A percentile compares a stretch with the other conserved stretches of the same genome.
Conservation (phyloP, 2,888 invertebrate genomes). For the Cantharis rufa region DNA sequence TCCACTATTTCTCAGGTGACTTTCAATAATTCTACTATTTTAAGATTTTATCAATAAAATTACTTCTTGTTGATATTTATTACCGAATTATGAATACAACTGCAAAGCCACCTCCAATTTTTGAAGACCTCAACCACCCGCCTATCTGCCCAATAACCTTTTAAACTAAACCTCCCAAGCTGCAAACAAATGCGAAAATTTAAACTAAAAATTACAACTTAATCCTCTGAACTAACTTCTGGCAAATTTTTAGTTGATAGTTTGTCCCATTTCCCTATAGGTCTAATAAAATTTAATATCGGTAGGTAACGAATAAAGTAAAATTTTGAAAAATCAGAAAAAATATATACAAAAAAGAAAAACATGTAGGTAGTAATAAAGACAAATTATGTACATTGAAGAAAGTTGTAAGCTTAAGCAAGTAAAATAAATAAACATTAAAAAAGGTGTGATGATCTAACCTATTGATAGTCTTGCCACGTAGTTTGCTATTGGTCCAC, state of each 20-base stretch:
- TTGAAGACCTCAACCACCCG: too few relatives aligned
- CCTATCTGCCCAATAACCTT: too few relatives aligned
- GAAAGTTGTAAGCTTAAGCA: slow-evolving; percentile 16
- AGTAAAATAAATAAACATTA: slow-evolving; percentile 42
- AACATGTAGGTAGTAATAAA: background rate
- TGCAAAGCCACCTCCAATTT: too few relatives aligned
- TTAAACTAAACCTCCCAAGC: too few relatives aligned
- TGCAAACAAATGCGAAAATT: background rate
- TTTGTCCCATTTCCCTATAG: background rate
- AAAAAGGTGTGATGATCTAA: slow-evolving; percentile 63
- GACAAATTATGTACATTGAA: background rate
- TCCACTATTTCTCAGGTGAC: too few relatives aligned
- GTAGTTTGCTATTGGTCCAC: slow-evolving; percentile 68
- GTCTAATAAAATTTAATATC: too few relatives aligned
- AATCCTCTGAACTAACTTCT: background rate
- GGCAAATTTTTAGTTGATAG: background rate
- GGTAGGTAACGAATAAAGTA: too few relatives aligned
- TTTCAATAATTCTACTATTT: too few relatives aligned
- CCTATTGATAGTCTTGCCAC: slow-evolving; percentile 80
- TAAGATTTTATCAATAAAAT: background rate
- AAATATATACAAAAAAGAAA: background rate
- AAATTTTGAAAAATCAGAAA: background rate
- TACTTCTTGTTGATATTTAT: background rate
- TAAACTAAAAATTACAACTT: background rate
- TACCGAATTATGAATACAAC: background rate